These are phyloP conservation scores for Hemibagrus wyckioides DNA, from an alignment of 2,113 vertebrate species.

Conservation along the genomic window DNA sequence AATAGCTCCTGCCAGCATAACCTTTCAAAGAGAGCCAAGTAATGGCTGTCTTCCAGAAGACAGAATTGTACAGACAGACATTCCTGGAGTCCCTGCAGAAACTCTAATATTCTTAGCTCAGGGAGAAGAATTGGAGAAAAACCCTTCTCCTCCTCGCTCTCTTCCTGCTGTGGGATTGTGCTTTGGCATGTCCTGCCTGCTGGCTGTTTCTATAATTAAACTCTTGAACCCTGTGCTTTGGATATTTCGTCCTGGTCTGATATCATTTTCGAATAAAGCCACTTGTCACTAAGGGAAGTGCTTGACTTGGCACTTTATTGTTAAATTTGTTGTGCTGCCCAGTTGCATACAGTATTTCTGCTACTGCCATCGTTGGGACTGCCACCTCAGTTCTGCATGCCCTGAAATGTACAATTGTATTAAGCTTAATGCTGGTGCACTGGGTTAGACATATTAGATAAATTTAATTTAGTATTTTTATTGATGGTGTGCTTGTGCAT, in stretches of 20 bases:
- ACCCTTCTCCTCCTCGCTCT: conserved; percentile 47
- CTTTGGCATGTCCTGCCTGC: conserved; percentile 47
- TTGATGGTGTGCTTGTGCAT: not conserved
- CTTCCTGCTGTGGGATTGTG: conserved; percentile 31
- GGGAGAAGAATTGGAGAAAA: not conserved
- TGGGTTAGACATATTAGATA: not conserved
- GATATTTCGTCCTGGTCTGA: conserved; percentile 11
- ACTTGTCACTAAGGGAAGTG: not conserved
- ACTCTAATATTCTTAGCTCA: conserved; percentile 39
- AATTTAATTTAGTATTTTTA: not conserved
- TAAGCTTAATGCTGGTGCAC: not conserved
- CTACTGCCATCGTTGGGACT: too few relatives aligned
- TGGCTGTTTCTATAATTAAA: conserved; percentile 23
- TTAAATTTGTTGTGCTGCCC: not conserved
- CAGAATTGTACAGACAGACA: conserved; percentile 35
- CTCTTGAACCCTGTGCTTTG: not conserved
- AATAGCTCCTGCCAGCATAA: conserved; percentile 41
- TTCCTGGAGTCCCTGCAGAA: conserved; percentile 38
- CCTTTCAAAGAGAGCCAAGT: conserved; percentile 44
- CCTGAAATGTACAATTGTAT: not conserved
- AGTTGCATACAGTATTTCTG: not conserved
- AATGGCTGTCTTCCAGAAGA: conserved; percentile 40
- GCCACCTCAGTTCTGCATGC: not conserved
- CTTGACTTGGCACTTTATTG: conserved; percentile 11
- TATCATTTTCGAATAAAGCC: not conserved